These are phyloP conservation scores for Diarsia mendica DNA, from an alignment of 2,888 invertebrate species.

Conservation along the genomic window DNA sequence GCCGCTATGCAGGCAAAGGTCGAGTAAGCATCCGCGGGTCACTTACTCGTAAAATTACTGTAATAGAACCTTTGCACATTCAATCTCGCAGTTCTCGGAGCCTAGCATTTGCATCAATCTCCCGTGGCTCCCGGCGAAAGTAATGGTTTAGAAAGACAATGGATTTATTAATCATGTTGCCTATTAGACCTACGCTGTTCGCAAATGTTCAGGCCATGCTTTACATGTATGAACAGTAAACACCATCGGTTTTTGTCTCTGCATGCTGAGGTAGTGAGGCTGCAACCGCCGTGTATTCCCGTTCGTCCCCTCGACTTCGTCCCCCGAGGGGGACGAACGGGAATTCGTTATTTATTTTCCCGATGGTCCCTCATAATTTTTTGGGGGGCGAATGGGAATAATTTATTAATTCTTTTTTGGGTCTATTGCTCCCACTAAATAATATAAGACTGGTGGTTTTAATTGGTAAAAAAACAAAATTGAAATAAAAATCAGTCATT, in stretches of 20 bases:
- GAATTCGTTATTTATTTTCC: too few relatives aligned
- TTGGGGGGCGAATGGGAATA: too few relatives aligned
- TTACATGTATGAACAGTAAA: conserved; percentile 50
- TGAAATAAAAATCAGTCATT: too few relatives aligned
- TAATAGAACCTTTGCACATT: conserved; percentile 25
- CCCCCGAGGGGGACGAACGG: too few relatives aligned
- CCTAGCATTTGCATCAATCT: conserved; percentile 58
- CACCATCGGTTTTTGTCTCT: conserved; percentile 58
- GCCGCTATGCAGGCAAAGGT: conserved; percentile 47
- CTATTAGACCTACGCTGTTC: conserved; percentile 36
- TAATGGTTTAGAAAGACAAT: conserved; percentile 51
- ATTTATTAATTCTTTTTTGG: too few relatives aligned
- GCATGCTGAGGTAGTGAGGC: conserved; percentile 31
- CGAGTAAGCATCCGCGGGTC: conserved; percentile 46
- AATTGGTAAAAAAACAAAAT: too few relatives aligned
- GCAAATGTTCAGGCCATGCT: conserved; percentile 29
- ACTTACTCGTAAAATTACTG: conserved; percentile 44
- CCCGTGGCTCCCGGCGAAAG: conserved; percentile 41
- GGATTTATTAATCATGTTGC: conserved; percentile 51
- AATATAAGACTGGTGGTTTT: too few relatives aligned
- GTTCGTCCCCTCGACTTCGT: too few relatives aligned
- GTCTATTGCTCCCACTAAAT: too few relatives aligned
- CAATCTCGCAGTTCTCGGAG: conserved; percentile 22
- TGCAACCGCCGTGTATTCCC: too few relatives aligned
- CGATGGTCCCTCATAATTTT: too few relatives aligned